Evolutionary conservation across 2,113 vertebrate species (phyloP), one percentile per base, ranked within the genome.

Genomic region (Symphodus melops): DNA sequence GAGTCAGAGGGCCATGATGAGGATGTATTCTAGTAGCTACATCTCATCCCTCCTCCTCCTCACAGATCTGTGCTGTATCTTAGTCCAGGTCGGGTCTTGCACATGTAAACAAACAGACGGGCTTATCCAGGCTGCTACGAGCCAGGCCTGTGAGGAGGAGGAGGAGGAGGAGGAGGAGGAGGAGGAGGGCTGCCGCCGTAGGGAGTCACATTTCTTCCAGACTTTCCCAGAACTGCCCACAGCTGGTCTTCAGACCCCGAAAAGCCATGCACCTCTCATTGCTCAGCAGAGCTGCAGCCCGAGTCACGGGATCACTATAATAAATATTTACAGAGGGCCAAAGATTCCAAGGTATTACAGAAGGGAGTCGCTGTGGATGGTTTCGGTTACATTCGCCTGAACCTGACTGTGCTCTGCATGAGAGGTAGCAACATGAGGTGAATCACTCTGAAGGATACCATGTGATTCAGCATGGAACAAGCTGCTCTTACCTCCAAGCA

Each of bases 271-370:
- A 23, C 20, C 16, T 55, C 75, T 77, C 41, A 20, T n/a, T 79
- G 68, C 79, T 65, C 42, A 56, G 56, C 68, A 72, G 53, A 21
- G 42, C 78, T 20, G 53, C 75, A 44, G 82, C 60, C 58, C 39
- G 21, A 85, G 82, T 77, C 68, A 57, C 52, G 44, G 69, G 79
- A 65, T 82, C 80, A 76, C 46, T 76, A 55, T 46, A 51, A 81
- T 81, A 89, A 92, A 92, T 89, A 90, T 91, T 92, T 89, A 88
- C 80, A 76, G 76, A 79, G 72, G 72, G 63, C 63, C 60, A 44
- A 19, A 64, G 59, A 86, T 86, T 89, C 75, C 86, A 80, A 71
- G 65, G 13, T 42, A 67, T 79, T 37, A 57, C 3, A 72, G 64
- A 81, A 68, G 53, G 44, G 66, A 71, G 2, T 78, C 68, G 74